Evolutionary conservation across 2,888 invertebrate species (phyloP), one percentile per base, ranked within the genome.

Genomic region (Reticulitermes lucifugus): DNA sequence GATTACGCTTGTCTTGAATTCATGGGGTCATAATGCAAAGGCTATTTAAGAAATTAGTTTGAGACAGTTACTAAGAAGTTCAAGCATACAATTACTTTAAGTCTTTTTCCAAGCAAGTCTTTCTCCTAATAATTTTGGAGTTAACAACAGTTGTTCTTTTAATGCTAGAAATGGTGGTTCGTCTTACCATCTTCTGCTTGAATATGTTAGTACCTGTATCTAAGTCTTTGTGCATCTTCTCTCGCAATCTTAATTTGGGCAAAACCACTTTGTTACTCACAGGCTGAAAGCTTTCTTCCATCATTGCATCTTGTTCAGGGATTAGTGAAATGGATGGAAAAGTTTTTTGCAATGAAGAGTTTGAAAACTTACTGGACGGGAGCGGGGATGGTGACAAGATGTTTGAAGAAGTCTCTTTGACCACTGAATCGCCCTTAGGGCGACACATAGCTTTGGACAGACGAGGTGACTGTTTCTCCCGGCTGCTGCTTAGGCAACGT

Each of bases 161-260:
- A 79, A 85, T 83, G 46, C 85, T 85, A 10, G 85, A 83, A 21
- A 85, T 29, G 25, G 85, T 85, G 10, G 85, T 85, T 79, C 83
- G 43, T 60, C 79, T 85, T 29, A 85, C 41, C 79, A 85, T 83
- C 51, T 79, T 83, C 59, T 85, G 85, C 51, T 85, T 85, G 55
- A 85, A 85, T 70, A 85, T 83, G 25, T 85, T 83, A 51, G 83
- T 83, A 43, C 82, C 79, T 51, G 79, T 83, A 55, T 79, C 83
- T 10, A 46, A 35, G 43, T 85, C 85, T 22, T 79, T 79, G 79
- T 77, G 79, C 43, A 79, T 14, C 51, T 83, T 79, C 21, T 84
- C 84, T 84, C 80, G 41, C 55, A 84, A 25, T 41, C 80, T 84
- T 55, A 84, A 71, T 80, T 84, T 84, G n/a, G 84, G 84, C 55